Percentiles rank a stretch among this genome's conserved stretches.
phyloP scores from a whole-genome alignment of 1,140 invertebrate species.

The Macrobrachium rosenbergii region DNA sequence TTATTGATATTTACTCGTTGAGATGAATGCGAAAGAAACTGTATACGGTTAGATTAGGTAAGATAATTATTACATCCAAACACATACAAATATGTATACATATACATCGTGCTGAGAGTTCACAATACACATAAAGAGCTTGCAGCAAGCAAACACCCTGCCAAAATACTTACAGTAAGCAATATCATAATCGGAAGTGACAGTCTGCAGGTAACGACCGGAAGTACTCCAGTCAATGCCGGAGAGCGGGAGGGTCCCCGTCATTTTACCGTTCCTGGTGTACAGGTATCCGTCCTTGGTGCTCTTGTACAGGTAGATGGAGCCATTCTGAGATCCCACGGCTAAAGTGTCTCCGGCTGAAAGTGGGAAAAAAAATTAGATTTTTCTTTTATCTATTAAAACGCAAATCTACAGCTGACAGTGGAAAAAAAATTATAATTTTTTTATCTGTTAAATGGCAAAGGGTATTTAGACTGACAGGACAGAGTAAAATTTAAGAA shows the following conservation, averaged over 20 bases:
- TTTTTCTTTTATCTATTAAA: too few species aligned
- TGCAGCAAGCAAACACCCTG: not conserved
- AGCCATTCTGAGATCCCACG: slow-evolving; percentile 91
- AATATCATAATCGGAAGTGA: slow-evolving; percentile 93
- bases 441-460: too few species aligned
- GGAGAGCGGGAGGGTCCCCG: slow-evolving; percentile 83
- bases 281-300: slow-evolving; percentile 88
- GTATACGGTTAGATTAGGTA: too few species aligned
- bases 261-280: slow-evolving; percentile 88
- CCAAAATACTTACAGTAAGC: slow-evolving; percentile 81
- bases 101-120: not conserved
- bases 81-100: not conserved
- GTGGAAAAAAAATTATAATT: not conserved
- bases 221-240: slow-evolving; percentile 94
- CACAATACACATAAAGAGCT: not conserved
- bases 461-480: too few species aligned
- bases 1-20: too few species aligned
- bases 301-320: slow-evolving; percentile 86
- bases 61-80: not conserved
- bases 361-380: not conserved
- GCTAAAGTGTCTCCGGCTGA: slow-evolving; percentile 90
- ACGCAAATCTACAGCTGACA: slow-evolving; percentile 87
- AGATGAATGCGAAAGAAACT: too few species aligned
- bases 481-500: too few species aligned
- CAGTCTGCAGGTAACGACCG: slow-evolving; percentile 87